Conservation (phyloP, 2,113 vertebrate genomes). For the Psilopsiagon aurifrons region DNA sequence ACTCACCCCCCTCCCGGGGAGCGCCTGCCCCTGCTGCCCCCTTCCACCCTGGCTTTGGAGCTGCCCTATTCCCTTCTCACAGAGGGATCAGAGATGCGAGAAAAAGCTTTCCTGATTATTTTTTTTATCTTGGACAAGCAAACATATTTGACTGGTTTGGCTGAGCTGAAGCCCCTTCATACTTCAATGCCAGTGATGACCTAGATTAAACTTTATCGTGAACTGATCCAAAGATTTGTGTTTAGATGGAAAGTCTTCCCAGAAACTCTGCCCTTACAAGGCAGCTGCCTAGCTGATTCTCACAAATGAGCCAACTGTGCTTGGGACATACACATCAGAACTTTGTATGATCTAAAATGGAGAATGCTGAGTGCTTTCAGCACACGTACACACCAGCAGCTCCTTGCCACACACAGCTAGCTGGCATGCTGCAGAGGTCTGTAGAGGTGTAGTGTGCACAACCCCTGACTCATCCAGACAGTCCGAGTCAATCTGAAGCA, state of each 20-base stretch:
- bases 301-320: neutral
- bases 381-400: neutral
- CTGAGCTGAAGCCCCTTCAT: neutral
- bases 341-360: neutral
- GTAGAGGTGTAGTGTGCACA: neutral
- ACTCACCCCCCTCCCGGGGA: fast-evolving
- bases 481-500: neutral
- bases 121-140: neutral
- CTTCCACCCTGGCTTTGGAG: fast-evolving
- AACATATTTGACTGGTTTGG: neutral
- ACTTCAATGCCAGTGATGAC: neutral
- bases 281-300: neutral
- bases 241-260: neutral
- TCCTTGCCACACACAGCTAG: fast-evolving
- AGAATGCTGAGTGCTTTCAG: neutral
- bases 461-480: neutral
- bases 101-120: neutral
- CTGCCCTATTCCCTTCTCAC: neutral
- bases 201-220: neutral
- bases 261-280: neutral
- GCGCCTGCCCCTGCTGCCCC: neutral
- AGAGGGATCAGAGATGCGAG: neutral
- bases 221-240: neutral
- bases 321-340: neutral
- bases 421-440: neutral